Percentiles rank a stretch among this genome's conserved stretches.
Evolutionary conservation across 2,797 vertebrate genomes (phyloP).

Genomic region (Leuciscus waleckii): DNA sequence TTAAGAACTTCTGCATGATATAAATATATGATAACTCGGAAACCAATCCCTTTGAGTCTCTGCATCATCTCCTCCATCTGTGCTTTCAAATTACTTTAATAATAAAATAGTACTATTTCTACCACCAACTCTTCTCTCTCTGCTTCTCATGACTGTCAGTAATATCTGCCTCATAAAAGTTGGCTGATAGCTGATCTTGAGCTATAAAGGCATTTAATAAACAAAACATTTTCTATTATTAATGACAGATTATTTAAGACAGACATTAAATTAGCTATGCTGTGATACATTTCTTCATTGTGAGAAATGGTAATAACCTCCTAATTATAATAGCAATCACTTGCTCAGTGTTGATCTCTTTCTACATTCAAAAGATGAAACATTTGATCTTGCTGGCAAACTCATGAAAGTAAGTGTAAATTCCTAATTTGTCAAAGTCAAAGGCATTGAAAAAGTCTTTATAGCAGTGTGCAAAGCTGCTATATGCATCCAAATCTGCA

Average conservation of each 20-base stretch:
- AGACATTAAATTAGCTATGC: background rate
- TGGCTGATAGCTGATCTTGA: background rate
- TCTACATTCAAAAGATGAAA: background rate
- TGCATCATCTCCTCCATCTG: background rate
- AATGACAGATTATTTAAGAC: background rate
- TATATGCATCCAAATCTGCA: background rate
- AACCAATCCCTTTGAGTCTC: background rate
- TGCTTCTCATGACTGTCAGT: background rate
- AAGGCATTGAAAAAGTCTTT: background rate
- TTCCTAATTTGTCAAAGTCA: background rate
- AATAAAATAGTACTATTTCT: background rate
- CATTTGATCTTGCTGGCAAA: constrained; percentile 6
- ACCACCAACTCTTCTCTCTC: background rate
- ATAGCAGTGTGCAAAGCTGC: background rate
- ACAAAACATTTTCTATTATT: background rate
- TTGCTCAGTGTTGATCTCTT: background rate
- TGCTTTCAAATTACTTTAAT: background rate
- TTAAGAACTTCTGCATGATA: background rate
- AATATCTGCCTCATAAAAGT: background rate
- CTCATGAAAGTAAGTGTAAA: background rate
- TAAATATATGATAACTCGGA: background rate
- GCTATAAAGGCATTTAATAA: background rate
- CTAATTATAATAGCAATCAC: background rate
- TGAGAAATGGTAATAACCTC: background rate
- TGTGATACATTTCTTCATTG: background rate